Evolutionary conservation across 2,888 invertebrate genomes (phyloP).

Genomic region (Diploptera punctata): DNA sequence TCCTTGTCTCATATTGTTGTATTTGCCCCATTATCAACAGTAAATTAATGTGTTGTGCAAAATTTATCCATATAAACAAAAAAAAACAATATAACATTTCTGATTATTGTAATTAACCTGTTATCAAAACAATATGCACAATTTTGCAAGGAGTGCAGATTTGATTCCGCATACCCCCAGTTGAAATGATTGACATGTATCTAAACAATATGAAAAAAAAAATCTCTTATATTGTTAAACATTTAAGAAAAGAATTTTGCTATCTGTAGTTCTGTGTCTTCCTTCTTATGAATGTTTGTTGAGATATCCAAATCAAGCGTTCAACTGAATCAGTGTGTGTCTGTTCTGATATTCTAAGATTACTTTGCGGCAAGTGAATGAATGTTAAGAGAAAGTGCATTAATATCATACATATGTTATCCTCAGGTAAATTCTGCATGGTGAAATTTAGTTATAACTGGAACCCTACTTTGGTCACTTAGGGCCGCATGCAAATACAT

Average conservation of each 20-base stretch:
- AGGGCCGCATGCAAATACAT: no score
- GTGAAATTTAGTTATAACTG: neutral
- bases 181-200: neutral
- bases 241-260: constrained; percentile 1
- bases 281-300: constrained; percentile 7
- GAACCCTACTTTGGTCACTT: no score
- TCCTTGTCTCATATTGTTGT: neutral
- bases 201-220: neutral
- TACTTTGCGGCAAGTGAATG: neutral
- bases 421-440: neutral
- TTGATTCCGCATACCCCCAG: no score
- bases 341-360: neutral
- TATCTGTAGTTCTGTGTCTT: constrained; percentile 13
- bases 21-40: neutral
- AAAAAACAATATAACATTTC: neutral
- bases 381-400: neutral
- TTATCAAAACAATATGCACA: neutral
- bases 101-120: neutral
- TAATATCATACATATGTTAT: neutral
- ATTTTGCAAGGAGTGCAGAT: neutral
- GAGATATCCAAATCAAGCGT: no score
- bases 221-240: neutral
- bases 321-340: neutral
- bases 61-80: neutral
- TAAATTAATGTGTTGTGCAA: neutral